Percentiles rank a stretch among this genome's conserved stretches.
Conservation (phyloP, 1,140 invertebrate genomes). For the Bombus ignitus region DNA sequence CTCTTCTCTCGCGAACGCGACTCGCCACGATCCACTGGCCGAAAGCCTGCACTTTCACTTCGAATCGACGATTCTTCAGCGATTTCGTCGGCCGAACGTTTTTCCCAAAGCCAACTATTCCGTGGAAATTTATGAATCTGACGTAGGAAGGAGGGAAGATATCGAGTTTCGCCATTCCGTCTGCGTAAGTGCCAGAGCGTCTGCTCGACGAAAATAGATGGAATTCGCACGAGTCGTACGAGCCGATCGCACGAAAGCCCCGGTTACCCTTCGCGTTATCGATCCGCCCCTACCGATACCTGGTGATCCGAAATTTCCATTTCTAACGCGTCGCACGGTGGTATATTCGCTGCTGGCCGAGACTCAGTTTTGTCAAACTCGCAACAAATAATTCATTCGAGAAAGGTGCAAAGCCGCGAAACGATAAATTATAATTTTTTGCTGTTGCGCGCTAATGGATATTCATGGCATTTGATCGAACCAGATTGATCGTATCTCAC, state of each 20-base stretch:
- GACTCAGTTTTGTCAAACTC: no score
- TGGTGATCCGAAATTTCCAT: constrained; percentile 23
- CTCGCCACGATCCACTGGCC: not conserved
- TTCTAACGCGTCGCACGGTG: not conserved
- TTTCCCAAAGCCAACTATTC: not conserved
- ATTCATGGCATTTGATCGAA: no score
- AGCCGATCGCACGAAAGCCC: constrained; percentile 72
- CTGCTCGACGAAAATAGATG: constrained; percentile 72
- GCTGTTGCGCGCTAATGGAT: no score
- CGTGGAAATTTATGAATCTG: constrained; percentile 3
- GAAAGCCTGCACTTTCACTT: not conserved
- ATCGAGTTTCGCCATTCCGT: constrained; percentile 71
- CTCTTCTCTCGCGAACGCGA: not conserved
- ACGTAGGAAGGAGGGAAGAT: constrained; percentile 47
- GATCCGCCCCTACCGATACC: constrained; percentile 44
- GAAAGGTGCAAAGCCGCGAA: no score
- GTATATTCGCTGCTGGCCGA: no score
- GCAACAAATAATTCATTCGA: no score
- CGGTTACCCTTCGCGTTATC: constrained; percentile 57
- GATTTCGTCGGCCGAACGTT: not conserved
- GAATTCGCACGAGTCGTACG: constrained; percentile 73
- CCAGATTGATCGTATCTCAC: no score
- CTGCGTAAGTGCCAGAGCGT: constrained; percentile 58
- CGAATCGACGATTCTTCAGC: not conserved
- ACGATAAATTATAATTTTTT: no score